Evolutionary conservation across 2,888 invertebrate genomes (phyloP).

Genomic region (Epicampocera succincta): DNA sequence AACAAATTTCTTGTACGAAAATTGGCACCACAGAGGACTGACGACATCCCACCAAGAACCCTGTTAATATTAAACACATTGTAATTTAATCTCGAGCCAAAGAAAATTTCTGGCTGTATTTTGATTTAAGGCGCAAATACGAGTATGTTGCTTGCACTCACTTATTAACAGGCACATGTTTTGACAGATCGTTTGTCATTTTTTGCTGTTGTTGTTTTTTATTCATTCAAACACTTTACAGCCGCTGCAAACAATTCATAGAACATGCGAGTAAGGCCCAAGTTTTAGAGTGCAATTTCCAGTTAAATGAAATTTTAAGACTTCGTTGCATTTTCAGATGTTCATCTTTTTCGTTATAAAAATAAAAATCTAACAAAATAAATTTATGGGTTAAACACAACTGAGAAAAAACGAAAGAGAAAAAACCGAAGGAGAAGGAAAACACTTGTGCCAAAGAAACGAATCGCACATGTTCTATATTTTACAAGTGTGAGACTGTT

Average conservation of each 20-base stretch:
- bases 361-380: constrained; percentile 61
- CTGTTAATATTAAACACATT: not conserved
- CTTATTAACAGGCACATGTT: constrained; percentile 66
- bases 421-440: not conserved
- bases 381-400: constrained; percentile 61
- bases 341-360: constrained; percentile 53
- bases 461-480: constrained; percentile 37
- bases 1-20: too few species aligned
- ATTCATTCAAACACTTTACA: constrained; percentile 55
- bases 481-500: constrained; percentile 25
- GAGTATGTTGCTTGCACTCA: too few species aligned
- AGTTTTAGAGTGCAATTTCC: constrained; percentile 55
- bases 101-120: constrained; percentile 42
- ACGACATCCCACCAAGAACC: too few species aligned
- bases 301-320: constrained; percentile 49
- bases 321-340: constrained; percentile 34
- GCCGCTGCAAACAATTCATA: constrained; percentile 11
- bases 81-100: not conserved
- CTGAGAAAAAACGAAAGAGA: not conserved
- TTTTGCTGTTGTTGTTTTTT: too few species aligned
- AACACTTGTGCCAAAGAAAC: constrained; percentile 44
- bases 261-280: not conserved
- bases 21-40: too few species aligned
- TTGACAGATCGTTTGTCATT: constrained; percentile 68
- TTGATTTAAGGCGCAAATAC: constrained; percentile 25